Conservation (phyloP, 1,140 invertebrate genomes). For the Drosophila rhopaloa region DNA sequence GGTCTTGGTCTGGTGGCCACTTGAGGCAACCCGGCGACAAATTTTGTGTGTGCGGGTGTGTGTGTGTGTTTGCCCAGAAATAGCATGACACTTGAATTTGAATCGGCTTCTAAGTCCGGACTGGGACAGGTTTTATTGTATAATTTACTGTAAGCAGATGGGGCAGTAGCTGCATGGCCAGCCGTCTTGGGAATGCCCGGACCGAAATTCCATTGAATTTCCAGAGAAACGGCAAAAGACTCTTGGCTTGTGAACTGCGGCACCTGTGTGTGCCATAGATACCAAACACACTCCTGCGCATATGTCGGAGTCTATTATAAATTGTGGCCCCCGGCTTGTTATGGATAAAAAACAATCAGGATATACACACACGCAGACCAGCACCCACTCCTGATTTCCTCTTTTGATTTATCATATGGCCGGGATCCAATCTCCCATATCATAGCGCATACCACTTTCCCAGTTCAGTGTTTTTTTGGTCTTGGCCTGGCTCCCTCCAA, state of each 20-base stretch:
- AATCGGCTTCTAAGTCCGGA: slow-evolving; percentile 45
- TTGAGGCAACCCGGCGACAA: slow-evolving; percentile 70
- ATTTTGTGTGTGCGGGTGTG: slow-evolving; percentile 41
- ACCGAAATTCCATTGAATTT: slow-evolving; percentile 73
- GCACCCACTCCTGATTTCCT: slow-evolving; percentile 43
- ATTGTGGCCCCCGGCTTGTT: slow-evolving; percentile 67
- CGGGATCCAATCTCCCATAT: slow-evolving; percentile 23
- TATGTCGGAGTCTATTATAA: slow-evolving; percentile 65
- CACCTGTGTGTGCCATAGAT: slow-evolving; percentile 64
- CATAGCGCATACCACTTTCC: background rate
- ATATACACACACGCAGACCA: slow-evolving; percentile 15
- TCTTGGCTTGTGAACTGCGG: slow-evolving; percentile 58
- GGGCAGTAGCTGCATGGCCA: background rate
- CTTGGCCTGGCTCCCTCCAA: slow-evolving; percentile 41
- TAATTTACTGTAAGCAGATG: slow-evolving; percentile 78
- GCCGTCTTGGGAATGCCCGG: slow-evolving; percentile 42
- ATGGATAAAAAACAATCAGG: slow-evolving; percentile 80
- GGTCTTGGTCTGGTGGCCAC: slow-evolving; percentile 46
- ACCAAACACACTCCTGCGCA: slow-evolving; percentile 25
- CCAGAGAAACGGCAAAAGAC: slow-evolving; percentile 54
- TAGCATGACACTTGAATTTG: slow-evolving; percentile 78
- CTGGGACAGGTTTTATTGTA: slow-evolving; percentile 74
- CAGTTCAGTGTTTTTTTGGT: no score
- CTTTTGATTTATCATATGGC: slow-evolving; percentile 60
- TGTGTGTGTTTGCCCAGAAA: slow-evolving; percentile 62